These are phyloP conservation scores for Gastracanthus pulcherrimus DNA, from an alignment of 2,888 invertebrate species.

Conservation along the genomic window DNA sequence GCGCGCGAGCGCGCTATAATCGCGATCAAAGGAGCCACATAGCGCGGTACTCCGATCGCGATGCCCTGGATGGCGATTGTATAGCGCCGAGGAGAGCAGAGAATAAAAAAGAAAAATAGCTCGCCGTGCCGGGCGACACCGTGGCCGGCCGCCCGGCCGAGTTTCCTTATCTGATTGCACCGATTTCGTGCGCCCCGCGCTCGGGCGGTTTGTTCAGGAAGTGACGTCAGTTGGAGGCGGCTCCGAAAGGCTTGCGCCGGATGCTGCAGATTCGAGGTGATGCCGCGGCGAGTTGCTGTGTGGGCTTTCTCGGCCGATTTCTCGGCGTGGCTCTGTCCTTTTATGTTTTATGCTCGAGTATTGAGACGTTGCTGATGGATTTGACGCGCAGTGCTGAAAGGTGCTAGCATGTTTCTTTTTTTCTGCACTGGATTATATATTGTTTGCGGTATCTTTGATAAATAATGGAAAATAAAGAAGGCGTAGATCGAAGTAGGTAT, in stretches of 20 bases:
- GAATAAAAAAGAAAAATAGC: neutral
- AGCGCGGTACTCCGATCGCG: no score
- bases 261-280: neutral
- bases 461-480: no score
- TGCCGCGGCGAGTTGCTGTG: neutral
- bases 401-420: no score
- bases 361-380: neutral
- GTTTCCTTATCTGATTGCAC: no score
- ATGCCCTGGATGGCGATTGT: no score
- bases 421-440: no score
- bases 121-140: no score
- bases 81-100: neutral
- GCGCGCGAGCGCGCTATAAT: no score
- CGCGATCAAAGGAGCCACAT: slow-evolving; percentile 11
- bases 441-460: no score
- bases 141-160: no score
- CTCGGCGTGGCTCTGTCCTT: neutral
- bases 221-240: neutral
- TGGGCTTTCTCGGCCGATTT: neutral
- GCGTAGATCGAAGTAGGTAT: no score
- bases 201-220: neutral
- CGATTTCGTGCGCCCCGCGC: neutral
- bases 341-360: neutral
- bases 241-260: neutral
- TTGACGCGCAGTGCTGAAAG: no score